phyloP scores from a whole-genome alignment of 2,113 vertebrate genomes.

The Vombatus ursinus region DNA sequence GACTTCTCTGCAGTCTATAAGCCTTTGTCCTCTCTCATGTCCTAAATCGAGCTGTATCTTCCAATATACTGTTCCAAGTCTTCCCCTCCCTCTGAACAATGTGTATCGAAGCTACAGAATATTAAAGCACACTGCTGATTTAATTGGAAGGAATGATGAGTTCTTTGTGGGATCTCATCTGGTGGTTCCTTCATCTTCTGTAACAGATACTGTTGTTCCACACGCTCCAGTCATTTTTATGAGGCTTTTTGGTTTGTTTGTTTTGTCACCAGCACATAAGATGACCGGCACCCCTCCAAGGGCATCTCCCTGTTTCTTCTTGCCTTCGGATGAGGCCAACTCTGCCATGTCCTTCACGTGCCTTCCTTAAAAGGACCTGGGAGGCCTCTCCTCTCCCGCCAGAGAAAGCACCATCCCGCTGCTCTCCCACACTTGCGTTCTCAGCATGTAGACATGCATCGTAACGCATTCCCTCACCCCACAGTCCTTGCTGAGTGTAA shows the following conservation, averaged over 20 bases:
- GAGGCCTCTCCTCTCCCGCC: background rate
- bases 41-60: background rate
- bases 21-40: background rate
- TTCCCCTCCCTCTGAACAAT: background rate
- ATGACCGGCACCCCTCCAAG: background rate
- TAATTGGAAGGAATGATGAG: no score
- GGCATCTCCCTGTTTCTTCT: no score
- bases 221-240: background rate
- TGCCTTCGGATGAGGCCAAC: no score
- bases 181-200: no score
- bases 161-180: no score
- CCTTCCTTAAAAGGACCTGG: no score
- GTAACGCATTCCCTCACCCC: background rate
- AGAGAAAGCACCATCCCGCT: background rate
- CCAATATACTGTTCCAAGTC: background rate
- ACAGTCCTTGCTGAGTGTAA: no score
- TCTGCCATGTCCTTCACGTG: no score
- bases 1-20: no score
- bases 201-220: no score
- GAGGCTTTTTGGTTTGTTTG: background rate
- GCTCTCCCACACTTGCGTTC: background rate
- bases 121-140: background rate
- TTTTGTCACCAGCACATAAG: background rate
- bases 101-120: background rate
- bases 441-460: background rate